phyloP scores from a whole-genome alignment of 2,113 vertebrate species.

The Gallinago jamesoni region DNA sequence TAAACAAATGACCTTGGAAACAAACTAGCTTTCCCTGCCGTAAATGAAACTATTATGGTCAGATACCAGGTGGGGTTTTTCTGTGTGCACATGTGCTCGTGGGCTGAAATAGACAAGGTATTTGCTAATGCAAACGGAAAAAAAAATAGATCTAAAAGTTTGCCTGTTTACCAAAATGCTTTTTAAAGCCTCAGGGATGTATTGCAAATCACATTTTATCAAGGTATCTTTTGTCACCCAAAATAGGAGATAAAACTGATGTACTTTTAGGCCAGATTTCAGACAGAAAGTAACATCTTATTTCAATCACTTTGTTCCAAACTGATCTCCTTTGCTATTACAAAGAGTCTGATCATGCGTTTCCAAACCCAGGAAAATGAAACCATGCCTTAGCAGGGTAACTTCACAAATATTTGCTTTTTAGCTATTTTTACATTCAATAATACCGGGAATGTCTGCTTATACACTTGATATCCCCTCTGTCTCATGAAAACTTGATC shows the following conservation, averaged over 20 bases:
- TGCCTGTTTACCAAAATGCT: conserved; percentile 19
- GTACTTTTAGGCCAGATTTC: conserved; percentile 67
- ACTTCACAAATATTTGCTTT: conserved; percentile 45
- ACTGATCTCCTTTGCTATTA: conserved; percentile 21
- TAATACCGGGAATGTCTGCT: conserved; percentile 40
- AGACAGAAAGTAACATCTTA: conserved; percentile 50
- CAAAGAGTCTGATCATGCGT: neutral
- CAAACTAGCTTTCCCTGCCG: conserved; percentile 34
- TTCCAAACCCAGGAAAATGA: conserved; percentile 10
- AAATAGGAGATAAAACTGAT: conserved; percentile 35
- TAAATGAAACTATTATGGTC: neutral
- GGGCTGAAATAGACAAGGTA: neutral
- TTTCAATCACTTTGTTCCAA: conserved; percentile 32
- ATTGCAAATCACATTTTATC: conserved; percentile 36
- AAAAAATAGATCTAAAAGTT: conserved; percentile 59
- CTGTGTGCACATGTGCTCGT: neutral
- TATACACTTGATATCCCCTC: neutral
- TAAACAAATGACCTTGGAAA: conserved; percentile 75
- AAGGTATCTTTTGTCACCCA: conserved; percentile 36
- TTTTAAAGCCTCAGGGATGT: conserved; percentile 7
- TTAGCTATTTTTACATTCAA: conserved; percentile 22
- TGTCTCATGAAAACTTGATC: conserved; percentile 63
- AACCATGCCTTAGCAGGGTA: conserved; percentile 7
- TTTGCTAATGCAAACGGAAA: conserved; percentile 24
- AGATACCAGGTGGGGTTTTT: neutral